These are phyloP conservation scores for Zaprionus bogoriensis DNA, from an alignment of 2,888 invertebrate genomes.

Conservation along the genomic window DNA sequence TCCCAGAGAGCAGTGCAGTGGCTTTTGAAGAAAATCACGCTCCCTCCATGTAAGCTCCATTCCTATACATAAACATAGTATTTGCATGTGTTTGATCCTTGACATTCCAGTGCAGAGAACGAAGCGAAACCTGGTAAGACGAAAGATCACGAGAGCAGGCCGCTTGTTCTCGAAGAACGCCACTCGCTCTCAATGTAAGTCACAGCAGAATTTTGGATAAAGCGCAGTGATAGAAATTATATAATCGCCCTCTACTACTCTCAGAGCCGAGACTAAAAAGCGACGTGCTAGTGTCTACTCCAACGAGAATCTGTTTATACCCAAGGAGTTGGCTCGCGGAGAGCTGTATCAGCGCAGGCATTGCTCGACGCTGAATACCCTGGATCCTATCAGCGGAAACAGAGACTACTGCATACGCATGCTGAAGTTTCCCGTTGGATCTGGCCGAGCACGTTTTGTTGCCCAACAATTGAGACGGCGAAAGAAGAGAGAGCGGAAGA, in stretches of 20 bases:
- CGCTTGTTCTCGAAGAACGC: conserved; percentile 62
- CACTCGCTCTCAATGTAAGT: conserved; percentile 72
- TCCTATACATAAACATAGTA: too few species aligned
- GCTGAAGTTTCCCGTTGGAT: conserved; percentile 62
- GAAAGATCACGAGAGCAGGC: conserved; percentile 46
- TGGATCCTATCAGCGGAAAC: conserved; percentile 21
- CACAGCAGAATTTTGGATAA: background rate
- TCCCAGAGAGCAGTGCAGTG: too few species aligned
- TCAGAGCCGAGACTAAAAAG: conserved; percentile 69
- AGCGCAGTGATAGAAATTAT: background rate
- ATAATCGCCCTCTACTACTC: background rate
- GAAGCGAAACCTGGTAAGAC: background rate
- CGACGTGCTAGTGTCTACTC: conserved; percentile 62
- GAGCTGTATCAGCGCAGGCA: conserved; percentile 35
- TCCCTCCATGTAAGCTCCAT: too few species aligned
- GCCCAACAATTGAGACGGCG: conserved; percentile 35
- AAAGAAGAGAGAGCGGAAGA: conserved; percentile 4
- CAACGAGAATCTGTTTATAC: conserved; percentile 59
- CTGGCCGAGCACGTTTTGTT: conserved; percentile 61
- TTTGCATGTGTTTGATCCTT: too few species aligned
- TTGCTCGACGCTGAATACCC: background rate
- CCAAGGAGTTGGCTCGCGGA: conserved; percentile 58
- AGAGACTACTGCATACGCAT: conserved; percentile 42
- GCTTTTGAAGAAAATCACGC: too few species aligned
- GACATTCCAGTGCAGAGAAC: too few species aligned